Evolutionary conservation across 2,797 vertebrate genomes (phyloP), one percentile per base, ranked within the genome.

Genomic region (Graptemys geographica): DNA sequence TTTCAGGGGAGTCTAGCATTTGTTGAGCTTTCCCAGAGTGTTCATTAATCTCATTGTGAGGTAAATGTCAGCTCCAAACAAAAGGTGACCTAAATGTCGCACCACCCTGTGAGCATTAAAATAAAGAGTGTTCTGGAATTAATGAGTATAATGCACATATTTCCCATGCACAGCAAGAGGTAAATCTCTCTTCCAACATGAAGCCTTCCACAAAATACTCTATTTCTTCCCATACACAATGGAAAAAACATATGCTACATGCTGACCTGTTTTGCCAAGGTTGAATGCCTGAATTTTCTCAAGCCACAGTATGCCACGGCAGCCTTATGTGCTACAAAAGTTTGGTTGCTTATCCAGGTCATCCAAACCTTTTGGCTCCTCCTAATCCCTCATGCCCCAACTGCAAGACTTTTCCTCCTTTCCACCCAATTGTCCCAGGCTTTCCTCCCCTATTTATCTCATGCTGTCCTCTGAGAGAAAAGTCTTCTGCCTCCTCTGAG

Each of bases 21-120:
- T 95, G 85, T 95, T 95, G 88, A 96, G 97, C 92, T 96, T 95
- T 96, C 84, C 65, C 92, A 93, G 90, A 95, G 86, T 93, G 76
- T 96, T 97, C 97, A 97, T 98, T 98, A 98, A 97, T 97, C 94
- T 97, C 83, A 79, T 84, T 95, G 96, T 92, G 96, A 97, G 57
- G 91, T 93, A 98, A 98, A 98, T 97, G 94, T 96, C 95, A 97
- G 8, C 88, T 97, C 97, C 84, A 96, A 90, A 95, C 81, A 90
- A 97, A 98, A 98, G 94, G 96, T 94, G 92, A 97, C 89, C 84
- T 95, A 98, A 98, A 98, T 97, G 96, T 95, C 51, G 1, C 9
- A 62, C 47, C 57, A 95, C 74, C 90, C 92, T 96, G 88, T 88
- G 84, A 97, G 92, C 86, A 90, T 96, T 97, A 97, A 96, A 96